phyloP scores from a whole-genome alignment of 2,888 invertebrate genomes.

The Prosopocoilus inquinatus region DNA sequence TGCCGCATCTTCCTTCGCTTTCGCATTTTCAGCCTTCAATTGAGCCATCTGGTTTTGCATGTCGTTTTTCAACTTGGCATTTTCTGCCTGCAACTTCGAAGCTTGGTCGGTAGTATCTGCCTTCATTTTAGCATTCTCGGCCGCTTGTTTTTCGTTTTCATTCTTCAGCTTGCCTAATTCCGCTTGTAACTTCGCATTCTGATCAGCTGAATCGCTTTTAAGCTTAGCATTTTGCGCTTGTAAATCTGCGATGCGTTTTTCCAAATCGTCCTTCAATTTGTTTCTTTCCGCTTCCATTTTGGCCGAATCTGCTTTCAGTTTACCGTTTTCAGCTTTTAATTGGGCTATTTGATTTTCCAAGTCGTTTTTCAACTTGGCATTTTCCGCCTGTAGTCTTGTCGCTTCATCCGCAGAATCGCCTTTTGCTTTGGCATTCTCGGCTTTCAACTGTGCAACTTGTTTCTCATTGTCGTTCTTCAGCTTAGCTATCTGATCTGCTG shows the following conservation, averaged over 20 bases:
- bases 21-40: no score
- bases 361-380: slow-evolving; percentile 25
- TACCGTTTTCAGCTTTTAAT: background rate
- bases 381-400: slow-evolving; percentile 22
- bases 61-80: background rate
- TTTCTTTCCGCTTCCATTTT: slow-evolving; percentile 12
- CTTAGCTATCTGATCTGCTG: slow-evolving; percentile 1
- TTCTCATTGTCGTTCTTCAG: background rate
- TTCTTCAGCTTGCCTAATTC: slow-evolving; percentile 28
- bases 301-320: slow-evolving; percentile 14
- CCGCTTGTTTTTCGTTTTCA: slow-evolving; percentile 8
- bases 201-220: slow-evolving; percentile 1
- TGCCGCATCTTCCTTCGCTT: slow-evolving; percentile 14
- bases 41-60: background rate
- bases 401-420: background rate
- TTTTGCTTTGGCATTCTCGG: no score
- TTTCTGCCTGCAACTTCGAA: slow-evolving; percentile 7
- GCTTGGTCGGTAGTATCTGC: background rate
- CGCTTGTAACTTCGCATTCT: slow-evolving; percentile 13
- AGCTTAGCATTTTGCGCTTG: slow-evolving; percentile 16
- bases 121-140: no score
- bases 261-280: slow-evolving; percentile 20
- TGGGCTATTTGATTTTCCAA: background rate
- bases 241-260: slow-evolving; percentile 17
- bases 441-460: background rate